Evolutionary conservation across 2,797 vertebrate genomes (phyloP), one percentile per base, ranked within the genome.

Genomic region (Lithobates pipiens): DNA sequence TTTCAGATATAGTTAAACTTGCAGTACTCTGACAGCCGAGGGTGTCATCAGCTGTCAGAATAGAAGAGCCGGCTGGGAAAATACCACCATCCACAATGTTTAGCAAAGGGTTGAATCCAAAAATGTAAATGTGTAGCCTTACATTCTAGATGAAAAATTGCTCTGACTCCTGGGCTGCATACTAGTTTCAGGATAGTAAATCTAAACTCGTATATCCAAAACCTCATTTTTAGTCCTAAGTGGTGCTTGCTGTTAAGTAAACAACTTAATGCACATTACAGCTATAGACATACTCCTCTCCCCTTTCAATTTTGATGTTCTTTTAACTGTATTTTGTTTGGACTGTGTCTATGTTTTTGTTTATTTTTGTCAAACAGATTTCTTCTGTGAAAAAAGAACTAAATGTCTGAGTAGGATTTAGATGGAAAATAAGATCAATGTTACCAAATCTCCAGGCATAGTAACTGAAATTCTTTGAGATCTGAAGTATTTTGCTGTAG

Each of bases 401-500:
- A 69, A 80, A 80, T 80, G 71, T 76, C 74, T 54, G 32, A 39
- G 13, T 32, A 76, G 61, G 42, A 68, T 80, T 65, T 80, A 76
- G 44, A 70, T 46, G 13, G 70, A 81, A 85, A 70, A 85, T 29
- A 75, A 85, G 25, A 61, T 61, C 39, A 76, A 27, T 39, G 13
- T 68, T 85, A 63, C 63, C 78, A 67, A 76, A 74, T 67, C 77
- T 80, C 23, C 27, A 85, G 44, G 70, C 57, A 85, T 16, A 85
- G 61, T 39, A 44, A 65, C 61, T 75, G 25, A 70, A 85, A 80
- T 81, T 68, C 78, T 85, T 68, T 75, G 16, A 75, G 44, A 70
- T 69, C 84, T 65, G 67, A 81, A 81, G 84, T 39, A 70, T 89
- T 87, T 90, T 82, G 73, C 84, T 87, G 79, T 57, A 86, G 54